Base-by-base conservation (phyloP, 2,888 invertebrate species). In the Chironomus riparius region DNA sequence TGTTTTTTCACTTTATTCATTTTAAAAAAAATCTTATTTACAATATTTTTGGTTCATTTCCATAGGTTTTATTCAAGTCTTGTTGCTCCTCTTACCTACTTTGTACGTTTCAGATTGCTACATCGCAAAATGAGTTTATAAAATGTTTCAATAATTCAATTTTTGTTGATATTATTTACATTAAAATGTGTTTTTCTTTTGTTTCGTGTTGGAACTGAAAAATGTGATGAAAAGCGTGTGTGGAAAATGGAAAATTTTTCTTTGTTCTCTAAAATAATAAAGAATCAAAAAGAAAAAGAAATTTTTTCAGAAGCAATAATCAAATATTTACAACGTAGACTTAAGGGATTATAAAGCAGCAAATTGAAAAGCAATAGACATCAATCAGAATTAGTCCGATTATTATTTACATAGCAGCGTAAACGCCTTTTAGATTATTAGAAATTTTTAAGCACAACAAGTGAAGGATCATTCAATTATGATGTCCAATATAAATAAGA, bases 261-360 rank as follows among this genome's bases (percentile, higher is more conserved):
- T 70, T 47, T 68, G 48, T 38, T 47, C 47, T 70, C 70, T 70
- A 70, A 70, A 70, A 68, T 38, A 70, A 24, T 47, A 70, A n/a
- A 47, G 70, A 70, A 48, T 18, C 15, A 56, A 56, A 56, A 56
- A 56, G 61, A 65, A 70, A 10, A 22, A 70, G 18, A 70, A 38
- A 22, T 18, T 21, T n/a, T n/a, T 65, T 68, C 22, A 56, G 18
- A 56, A 56, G 56, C 56, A 7, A 15, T 48, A 21, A 22, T 48
- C 24, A 71, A 71, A 71, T 47, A 56, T 50, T 71, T 71, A 71
- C 71, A 71, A 56, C 71, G 50, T 71, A n/a, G 22, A n/a, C n/a
- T 10, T 56, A 56, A 56, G 56, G 56, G 5, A 15, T 18, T n/a
- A 15, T 56, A 38, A 7, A 38, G 38, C 38, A 56, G 18, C 15